Percentiles rank a stretch among this genome's conserved stretches.
These are phyloP conservation scores for Dermolepida albohirtum DNA, from an alignment of 2,888 invertebrate species.

Conservation along the genomic window DNA sequence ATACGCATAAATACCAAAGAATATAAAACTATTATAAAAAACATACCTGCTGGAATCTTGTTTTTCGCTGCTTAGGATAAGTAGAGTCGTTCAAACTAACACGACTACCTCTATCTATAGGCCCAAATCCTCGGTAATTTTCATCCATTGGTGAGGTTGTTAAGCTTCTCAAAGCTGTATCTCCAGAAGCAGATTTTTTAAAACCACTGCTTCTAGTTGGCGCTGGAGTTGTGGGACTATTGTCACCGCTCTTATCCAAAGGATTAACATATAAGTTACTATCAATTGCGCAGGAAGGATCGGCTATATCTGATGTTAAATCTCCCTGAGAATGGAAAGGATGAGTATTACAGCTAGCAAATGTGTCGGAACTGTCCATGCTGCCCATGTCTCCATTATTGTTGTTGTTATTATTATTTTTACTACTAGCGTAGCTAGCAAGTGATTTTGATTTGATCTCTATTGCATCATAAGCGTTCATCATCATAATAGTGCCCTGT, in stretches of 20 bases:
- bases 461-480: slow-evolving; percentile 51
- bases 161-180: slow-evolving; percentile 77
- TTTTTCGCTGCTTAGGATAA: slow-evolving; percentile 85
- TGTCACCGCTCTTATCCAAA: slow-evolving; percentile 73
- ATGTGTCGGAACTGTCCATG: slow-evolving; percentile 89
- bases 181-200: slow-evolving; percentile 85
- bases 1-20: too few relatives aligned
- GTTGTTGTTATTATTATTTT: slow-evolving; percentile 59
- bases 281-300: slow-evolving; percentile 66
- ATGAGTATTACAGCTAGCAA: slow-evolving; percentile 96
- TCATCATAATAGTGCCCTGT: slow-evolving; percentile 37
- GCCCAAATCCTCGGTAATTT: slow-evolving; percentile 66
- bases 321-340: slow-evolving; percentile 86
- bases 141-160: slow-evolving; percentile 72
- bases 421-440: slow-evolving; percentile 42
- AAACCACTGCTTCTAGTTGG: slow-evolving; percentile 68
- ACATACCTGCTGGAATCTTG: slow-evolving; percentile 84
- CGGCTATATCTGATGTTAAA: slow-evolving; percentile 64
- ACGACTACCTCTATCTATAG: slow-evolving; percentile 66
- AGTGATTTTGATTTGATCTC: slow-evolving; percentile 48
- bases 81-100: slow-evolving; percentile 75
- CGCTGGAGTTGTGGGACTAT: slow-evolving; percentile 65
- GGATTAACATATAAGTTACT: slow-evolving; percentile 92
- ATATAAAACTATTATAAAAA: background rate
- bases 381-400: slow-evolving; percentile 69